Conservation (phyloP, 2,113 vertebrate genomes). For the Lichenostomus cassidix region DNA sequence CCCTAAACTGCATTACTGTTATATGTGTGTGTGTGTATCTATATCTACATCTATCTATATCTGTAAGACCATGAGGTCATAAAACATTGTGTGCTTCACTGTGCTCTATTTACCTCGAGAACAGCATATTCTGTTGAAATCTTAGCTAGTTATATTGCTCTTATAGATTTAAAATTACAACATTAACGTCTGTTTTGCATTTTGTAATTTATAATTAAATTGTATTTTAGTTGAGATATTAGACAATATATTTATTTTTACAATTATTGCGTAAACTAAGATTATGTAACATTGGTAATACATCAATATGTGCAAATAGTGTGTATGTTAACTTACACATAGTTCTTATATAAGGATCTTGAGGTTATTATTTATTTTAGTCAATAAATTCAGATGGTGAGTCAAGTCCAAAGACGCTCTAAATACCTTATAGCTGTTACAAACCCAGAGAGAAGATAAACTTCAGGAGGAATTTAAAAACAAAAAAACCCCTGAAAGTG, state of each 20-base stretch:
- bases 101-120: background rate
- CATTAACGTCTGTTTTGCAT: background rate
- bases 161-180: background rate
- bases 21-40: background rate
- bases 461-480: background rate
- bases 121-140: background rate
- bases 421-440: background rate
- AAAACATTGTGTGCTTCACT: background rate
- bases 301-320: background rate
- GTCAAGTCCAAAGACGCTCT: background rate
- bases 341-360: background rate
- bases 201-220: background rate
- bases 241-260: background rate
- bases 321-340: background rate
- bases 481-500: background rate
- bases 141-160: background rate
- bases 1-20: background rate
- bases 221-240: background rate
- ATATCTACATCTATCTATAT: background rate
- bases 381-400: background rate
- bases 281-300: background rate
- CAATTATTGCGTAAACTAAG: background rate
- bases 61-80: background rate
- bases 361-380: background rate
- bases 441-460: background rate